Evolutionary conservation across 2,797 vertebrate genomes (phyloP), one percentile per base, ranked within the genome.

Genomic region (Enteromius treurensis): DNA sequence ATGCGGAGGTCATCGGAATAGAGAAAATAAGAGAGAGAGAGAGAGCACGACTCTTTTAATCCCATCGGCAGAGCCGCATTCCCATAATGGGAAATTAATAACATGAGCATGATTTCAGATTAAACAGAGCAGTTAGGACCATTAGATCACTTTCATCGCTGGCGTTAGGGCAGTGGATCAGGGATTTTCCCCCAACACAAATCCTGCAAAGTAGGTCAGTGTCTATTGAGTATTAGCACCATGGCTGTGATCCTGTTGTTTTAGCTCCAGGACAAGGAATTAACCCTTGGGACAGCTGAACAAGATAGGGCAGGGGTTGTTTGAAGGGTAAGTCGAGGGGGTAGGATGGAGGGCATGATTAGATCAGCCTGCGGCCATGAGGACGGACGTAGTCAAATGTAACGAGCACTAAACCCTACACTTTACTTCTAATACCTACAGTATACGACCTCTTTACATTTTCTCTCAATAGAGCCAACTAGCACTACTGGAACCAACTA

Each of bases 1-100:
- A 82, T 55, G 42, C 49, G 74, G 89, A 93, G 91, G 92, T 93
- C 91, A 92, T 60, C 0, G 40, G 88, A 90, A 90, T 87, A 90
- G 89, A 92, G 88, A 82, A 40, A 85, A 78, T 70, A 76, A n/a
- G n/a, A 37, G 84, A 79, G 86, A 82, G 88, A 90, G 34, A 83
- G 64, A 77, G 49, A 70, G 75, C 21, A 21, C 3, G 42, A 60
- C 51, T 71, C 65, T 37, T 91, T 92, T 93, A 95, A 95, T 95
- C 93, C 92, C 92, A 94, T 94, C 93, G 94, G 86, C 89, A 93
- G 86, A 90, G 93, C 92, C 92, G 92, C 93, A 94, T 93, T 94
- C 92, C 90, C 90, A 87, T 95, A 94, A 95, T 95, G 93, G 94
- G 92, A 95, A 95, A 94, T 93, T 92, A 95, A 95, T 94, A 94